Conservation (phyloP, 2,797 vertebrate genomes). For the Galaxias olidus region DNA sequence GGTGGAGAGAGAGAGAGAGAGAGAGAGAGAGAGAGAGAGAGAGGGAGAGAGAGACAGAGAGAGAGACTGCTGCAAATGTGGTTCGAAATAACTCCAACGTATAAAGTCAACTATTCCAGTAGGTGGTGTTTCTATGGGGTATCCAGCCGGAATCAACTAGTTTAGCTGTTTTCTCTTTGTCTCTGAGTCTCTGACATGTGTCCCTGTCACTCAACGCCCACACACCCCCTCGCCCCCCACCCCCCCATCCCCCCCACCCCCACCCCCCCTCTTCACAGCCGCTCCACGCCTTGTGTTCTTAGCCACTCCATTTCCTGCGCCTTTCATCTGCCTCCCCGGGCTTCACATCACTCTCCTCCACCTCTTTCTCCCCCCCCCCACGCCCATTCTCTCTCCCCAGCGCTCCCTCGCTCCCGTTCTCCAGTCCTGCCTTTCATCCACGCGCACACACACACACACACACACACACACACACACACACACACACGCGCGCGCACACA, state of each 20-base stretch:
- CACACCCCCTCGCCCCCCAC: too few relatives aligned
- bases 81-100: background rate
- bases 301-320: too few relatives aligned
- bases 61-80: background rate
- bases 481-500: too few relatives aligned
- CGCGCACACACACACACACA: too few relatives aligned
- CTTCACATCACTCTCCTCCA: conserved; percentile 10
- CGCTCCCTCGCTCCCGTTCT: conserved; percentile 1
- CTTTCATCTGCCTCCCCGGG: conserved; percentile 5
- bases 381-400: conserved; percentile 34
- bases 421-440: conserved; percentile 9
- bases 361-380: conserved; percentile 25
- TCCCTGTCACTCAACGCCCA: too few relatives aligned
- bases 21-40: background rate
- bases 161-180: background rate
- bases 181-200: background rate
- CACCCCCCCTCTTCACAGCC: background rate
- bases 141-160: too few relatives aligned
- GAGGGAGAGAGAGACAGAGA: conserved; percentile 10
- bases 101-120: background rate
- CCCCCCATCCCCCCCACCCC: conserved; percentile 4
- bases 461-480: too few relatives aligned
- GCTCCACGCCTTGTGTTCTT: too few relatives aligned
- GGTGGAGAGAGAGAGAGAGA: conserved; percentile 9
- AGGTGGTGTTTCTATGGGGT: background rate